Conservation (phyloP, 2,797 vertebrate species). For the Leuciscus waleckii region DNA sequence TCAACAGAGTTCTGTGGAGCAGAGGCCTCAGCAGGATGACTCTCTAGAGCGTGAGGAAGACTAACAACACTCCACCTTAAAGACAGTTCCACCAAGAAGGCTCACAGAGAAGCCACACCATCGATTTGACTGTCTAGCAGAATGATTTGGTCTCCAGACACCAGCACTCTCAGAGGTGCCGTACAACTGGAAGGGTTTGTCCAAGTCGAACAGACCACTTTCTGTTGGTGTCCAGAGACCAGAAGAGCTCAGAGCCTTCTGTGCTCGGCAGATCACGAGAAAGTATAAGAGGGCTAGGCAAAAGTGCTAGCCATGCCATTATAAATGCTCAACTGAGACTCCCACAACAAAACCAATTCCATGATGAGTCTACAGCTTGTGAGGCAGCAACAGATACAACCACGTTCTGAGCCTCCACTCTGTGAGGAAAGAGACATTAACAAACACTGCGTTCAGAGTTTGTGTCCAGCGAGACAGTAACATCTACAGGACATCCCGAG, state of each 20-base stretch:
- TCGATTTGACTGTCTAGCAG: background rate
- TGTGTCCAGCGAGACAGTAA: too few species aligned
- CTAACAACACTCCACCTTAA: background rate
- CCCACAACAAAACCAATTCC: background rate
- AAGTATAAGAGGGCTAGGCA: background rate
- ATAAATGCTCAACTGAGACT: background rate
- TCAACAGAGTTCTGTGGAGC: background rate
- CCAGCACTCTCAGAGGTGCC: too few species aligned
- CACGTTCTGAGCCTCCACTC: too few species aligned
- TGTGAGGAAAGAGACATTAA: too few species aligned
- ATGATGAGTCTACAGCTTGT: too few species aligned
- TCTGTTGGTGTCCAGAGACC: background rate
- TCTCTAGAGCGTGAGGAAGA: background rate
- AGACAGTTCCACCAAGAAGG: background rate
- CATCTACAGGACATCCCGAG: too few species aligned
- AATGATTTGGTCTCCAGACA: background rate
- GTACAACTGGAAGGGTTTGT: too few species aligned
- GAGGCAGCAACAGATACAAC: too few species aligned
- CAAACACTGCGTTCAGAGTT: background rate
- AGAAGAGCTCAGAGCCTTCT: background rate
- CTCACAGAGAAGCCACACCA: background rate
- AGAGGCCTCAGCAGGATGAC: background rate
- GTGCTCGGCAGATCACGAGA: background rate
- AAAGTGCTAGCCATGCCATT: background rate
- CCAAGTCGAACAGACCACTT: background rate